Conservation (phyloP, 2,888 invertebrate species). For the Athripsodes cinereus region DNA sequence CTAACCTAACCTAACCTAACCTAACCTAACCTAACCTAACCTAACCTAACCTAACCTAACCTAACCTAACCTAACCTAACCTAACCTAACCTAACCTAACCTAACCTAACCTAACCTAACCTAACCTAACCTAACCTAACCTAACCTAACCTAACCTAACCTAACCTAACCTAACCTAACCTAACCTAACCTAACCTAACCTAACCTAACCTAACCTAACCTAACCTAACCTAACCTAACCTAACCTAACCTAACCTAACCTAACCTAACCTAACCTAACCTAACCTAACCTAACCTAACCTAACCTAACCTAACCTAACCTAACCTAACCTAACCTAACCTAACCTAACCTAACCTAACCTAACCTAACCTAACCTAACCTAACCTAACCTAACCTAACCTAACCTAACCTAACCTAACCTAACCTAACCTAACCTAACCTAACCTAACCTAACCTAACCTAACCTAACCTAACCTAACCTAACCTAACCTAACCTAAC, state of each 20-base stretch:
- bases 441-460: no score
- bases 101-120: slow-evolving; percentile 4
- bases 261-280: slow-evolving; percentile 4
- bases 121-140: slow-evolving; percentile 4
- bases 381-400: no score
- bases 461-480: no score
- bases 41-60: slow-evolving; percentile 4
- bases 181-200: slow-evolving; percentile 4
- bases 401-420: no score
- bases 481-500: no score
- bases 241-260: slow-evolving; percentile 4
- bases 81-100: slow-evolving; percentile 4
- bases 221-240: slow-evolving; percentile 4
- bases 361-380: no score
- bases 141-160: slow-evolving; percentile 4
- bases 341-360: no score
- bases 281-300: slow-evolving; percentile 4
- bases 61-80: slow-evolving; percentile 4
- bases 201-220: slow-evolving; percentile 4
- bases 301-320: slow-evolving; percentile 4
- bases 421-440: no score
- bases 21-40: slow-evolving; percentile 4
- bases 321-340: slow-evolving; percentile 3
- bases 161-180: slow-evolving; percentile 4
- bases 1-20: slow-evolving; percentile 4